A percentile compares a stretch with the other conserved stretches of the same genome.
These are phyloP conservation scores for Aproaerema taeniolella DNA, from an alignment of 2,888 invertebrate genomes.

Conservation along the genomic window DNA sequence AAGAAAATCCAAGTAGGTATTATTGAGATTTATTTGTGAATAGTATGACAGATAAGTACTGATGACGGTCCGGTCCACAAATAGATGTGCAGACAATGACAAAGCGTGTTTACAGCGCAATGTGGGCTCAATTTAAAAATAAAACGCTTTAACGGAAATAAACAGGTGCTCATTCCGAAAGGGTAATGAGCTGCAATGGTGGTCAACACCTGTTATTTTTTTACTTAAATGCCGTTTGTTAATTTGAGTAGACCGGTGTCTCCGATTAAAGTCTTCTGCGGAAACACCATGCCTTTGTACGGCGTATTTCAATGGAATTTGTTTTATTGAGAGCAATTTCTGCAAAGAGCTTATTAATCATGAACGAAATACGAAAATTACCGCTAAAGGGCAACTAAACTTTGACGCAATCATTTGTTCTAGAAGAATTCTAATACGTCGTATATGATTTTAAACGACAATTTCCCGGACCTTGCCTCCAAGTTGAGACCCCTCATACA, in stretches of 20 bases:
- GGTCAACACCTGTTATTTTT: conserved; percentile 35
- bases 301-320: neutral
- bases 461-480: conserved; percentile 15
- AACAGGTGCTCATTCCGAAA: conserved; percentile 38
- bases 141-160: conserved; percentile 29
- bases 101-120: conserved; percentile 14
- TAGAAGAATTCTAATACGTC: too few species aligned
- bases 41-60: conserved; percentile 1
- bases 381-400: too few species aligned
- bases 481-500: conserved; percentile 43
- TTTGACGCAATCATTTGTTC: too few species aligned
- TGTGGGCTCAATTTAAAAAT: conserved; percentile 25
- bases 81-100: conserved; percentile 9
- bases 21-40: too few species aligned
- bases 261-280: neutral
- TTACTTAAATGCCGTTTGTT: conserved; percentile 29
- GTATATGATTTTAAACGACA: conserved; percentile 7
- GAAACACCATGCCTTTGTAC: neutral
- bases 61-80: too few species aligned
- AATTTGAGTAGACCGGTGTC: conserved; percentile 13
- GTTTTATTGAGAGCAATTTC: conserved; percentile 1
- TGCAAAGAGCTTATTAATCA: too few species aligned
- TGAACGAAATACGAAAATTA: too few species aligned
- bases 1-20: too few species aligned
- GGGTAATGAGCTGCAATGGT: conserved; percentile 33